Conservation (phyloP, 2,888 invertebrate genomes). For the Aethes cnicana region DNA sequence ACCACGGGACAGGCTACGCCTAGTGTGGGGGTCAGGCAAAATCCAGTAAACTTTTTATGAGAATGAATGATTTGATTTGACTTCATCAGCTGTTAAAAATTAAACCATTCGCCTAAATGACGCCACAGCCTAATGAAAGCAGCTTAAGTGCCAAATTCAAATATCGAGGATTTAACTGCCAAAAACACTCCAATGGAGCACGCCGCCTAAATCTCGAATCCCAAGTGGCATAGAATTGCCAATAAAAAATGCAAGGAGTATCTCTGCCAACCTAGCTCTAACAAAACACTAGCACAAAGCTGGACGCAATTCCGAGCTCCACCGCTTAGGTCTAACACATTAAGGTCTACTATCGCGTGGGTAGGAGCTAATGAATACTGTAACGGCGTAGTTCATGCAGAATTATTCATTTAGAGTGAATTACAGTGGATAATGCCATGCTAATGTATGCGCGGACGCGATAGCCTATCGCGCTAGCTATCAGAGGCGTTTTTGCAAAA, state of each 20-base stretch:
- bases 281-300: conserved; percentile 22
- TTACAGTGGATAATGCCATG: conserved; percentile 50
- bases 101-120: too few relatives aligned
- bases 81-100: too few relatives aligned
- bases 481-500: conserved; percentile 41
- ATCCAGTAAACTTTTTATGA: too few relatives aligned
- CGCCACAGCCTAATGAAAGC: too few relatives aligned
- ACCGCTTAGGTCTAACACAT: background rate
- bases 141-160: too few relatives aligned
- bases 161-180: too few relatives aligned
- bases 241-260: conserved; percentile 28
- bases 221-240: conserved; percentile 19
- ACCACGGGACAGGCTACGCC: too few relatives aligned
- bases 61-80: too few relatives aligned
- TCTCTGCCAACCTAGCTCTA: conserved; percentile 23
- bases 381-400: conserved; percentile 35
- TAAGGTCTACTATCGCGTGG: conserved; percentile 16
- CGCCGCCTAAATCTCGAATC: conserved; percentile 12
- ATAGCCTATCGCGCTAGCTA: conserved; percentile 42
- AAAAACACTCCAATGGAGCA: background rate
- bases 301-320: conserved; percentile 2
- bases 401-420: conserved; percentile 51
- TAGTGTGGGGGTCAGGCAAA: too few relatives aligned
- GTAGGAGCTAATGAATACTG: conserved; percentile 38
- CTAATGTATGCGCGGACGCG: conserved; percentile 49